These are phyloP conservation scores for Stegodyphus dumicola DNA, from an alignment of 1,140 invertebrate genomes.

Conservation along the genomic window DNA sequence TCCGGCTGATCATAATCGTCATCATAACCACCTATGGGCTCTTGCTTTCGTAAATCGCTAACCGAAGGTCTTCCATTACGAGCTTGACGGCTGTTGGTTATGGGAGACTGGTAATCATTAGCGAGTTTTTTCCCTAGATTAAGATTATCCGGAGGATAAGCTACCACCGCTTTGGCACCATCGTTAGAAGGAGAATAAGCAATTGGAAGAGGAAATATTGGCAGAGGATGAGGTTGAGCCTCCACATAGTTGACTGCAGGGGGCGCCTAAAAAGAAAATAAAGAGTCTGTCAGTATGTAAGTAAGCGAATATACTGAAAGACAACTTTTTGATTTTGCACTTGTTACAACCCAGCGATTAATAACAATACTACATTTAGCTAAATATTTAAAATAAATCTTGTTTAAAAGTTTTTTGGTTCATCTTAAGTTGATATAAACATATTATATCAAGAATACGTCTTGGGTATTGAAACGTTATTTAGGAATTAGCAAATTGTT, in stretches of 20 bases:
- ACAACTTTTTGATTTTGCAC: no score
- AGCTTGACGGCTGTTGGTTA: background rate
- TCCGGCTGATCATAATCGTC: conserved; percentile 1
- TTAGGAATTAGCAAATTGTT: no score
- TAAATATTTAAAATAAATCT: no score
- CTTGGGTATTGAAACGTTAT: no score
- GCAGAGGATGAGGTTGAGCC: background rate
- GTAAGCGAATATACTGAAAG: no score
- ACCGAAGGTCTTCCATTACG: background rate
- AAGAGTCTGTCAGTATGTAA: background rate
- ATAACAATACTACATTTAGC: no score
- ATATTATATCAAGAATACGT: no score
- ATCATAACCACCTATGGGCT: conserved; percentile 27
- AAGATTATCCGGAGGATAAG: conserved; percentile 37
- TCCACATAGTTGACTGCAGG: conserved; percentile 42
- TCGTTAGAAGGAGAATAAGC: conserved; percentile 34
- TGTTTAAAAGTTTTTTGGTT: no score
- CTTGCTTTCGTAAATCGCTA: background rate
- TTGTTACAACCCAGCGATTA: no score
- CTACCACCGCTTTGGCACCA: conserved; percentile 35
- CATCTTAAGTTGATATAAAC: no score
- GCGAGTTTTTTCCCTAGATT: background rate
- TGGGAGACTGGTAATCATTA: background rate
- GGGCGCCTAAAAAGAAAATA: conserved; percentile 27
- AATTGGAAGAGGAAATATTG: conserved; percentile 33